A percentile compares a stretch with the other conserved stretches of the same genome.
phyloP scores from a whole-genome alignment of 2,888 invertebrate genomes.

The Yponomeuta sedellus region DNA sequence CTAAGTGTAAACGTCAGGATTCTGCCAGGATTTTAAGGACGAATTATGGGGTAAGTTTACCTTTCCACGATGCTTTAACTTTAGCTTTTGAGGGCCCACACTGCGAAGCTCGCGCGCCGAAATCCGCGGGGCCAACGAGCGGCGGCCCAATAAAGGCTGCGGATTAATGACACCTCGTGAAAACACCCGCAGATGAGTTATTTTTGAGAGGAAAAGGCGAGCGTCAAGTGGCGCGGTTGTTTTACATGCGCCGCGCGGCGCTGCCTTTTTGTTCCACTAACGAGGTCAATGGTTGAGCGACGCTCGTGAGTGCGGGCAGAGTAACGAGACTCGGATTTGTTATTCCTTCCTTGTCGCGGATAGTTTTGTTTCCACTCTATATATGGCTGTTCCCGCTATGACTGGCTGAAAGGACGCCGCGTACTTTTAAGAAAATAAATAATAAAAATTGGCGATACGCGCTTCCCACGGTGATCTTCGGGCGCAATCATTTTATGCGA shows the following conservation, averaged over 20 bases:
- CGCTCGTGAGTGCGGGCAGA: constrained; percentile 40
- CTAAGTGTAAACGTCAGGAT: too few relatives aligned
- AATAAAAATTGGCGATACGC: background rate
- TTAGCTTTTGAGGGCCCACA: background rate
- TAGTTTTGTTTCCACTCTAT: constrained; percentile 3
- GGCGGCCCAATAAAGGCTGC: constrained; percentile 46
- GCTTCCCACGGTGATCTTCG: constrained; percentile 19
- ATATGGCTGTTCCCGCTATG: background rate
- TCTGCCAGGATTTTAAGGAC: too few relatives aligned
- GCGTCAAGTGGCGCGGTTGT: constrained; percentile 67
- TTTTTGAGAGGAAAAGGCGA: constrained; percentile 74
- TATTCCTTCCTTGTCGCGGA: constrained; percentile 22
- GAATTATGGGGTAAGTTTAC: too few relatives aligned
- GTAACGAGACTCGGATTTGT: constrained; percentile 44
- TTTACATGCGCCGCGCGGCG: constrained; percentile 47
- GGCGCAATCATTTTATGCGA: constrained; percentile 20
- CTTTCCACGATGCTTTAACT: background rate
- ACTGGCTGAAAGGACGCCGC: background rate
- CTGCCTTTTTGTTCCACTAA: constrained; percentile 65
- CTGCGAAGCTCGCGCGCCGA: constrained; percentile 23
- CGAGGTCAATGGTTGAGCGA: constrained; percentile 67
- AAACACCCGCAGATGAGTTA: constrained; percentile 64
- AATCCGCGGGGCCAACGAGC: constrained; percentile 35
- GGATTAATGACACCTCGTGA: constrained; percentile 72
- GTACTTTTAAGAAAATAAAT: background rate